phyloP scores from a whole-genome alignment of 92 coral and sea anemone genomes.

The Porites evermanni region DNA sequence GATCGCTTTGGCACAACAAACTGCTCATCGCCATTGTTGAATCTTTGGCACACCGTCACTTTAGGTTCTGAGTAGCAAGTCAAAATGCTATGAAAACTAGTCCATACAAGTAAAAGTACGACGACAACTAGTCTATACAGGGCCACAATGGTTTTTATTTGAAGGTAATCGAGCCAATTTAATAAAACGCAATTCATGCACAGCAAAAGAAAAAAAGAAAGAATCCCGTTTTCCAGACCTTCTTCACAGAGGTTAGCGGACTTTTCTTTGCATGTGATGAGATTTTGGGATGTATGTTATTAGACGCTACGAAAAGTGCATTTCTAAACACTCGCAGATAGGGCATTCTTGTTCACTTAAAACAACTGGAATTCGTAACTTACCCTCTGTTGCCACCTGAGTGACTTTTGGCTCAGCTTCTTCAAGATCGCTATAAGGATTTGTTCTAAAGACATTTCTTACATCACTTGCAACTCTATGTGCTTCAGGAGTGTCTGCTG shows the following conservation, averaged over 20 bases:
- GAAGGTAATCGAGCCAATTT: no score
- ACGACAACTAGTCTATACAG: no score
- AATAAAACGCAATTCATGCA: no score
- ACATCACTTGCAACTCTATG: constrained; percentile 32
- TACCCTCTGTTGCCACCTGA: constrained; percentile 50
- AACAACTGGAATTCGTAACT: neutral
- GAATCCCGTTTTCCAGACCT: no score
- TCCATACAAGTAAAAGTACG: neutral
- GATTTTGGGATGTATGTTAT: no score
- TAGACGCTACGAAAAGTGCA: no score
- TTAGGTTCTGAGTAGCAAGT: constrained; percentile 41
- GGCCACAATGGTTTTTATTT: no score
- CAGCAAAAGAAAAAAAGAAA: no score
- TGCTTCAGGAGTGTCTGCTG: constrained; percentile 38
- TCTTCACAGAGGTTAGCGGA: no score
- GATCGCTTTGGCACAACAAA: constrained; percentile 62
- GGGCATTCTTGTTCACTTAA: no score
- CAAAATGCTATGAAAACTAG: neutral
- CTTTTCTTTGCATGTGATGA: no score
- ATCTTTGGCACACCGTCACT: constrained; percentile 78
- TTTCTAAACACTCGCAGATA: no score
- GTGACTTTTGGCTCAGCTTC: constrained; percentile 46
- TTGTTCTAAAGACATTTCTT: constrained; percentile 51
- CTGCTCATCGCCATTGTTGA: constrained; percentile 68
- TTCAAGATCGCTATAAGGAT: constrained; percentile 52